Evolutionary conservation across 2,113 vertebrate species (phyloP).

Genomic region (Ascaphus truei): DNA sequence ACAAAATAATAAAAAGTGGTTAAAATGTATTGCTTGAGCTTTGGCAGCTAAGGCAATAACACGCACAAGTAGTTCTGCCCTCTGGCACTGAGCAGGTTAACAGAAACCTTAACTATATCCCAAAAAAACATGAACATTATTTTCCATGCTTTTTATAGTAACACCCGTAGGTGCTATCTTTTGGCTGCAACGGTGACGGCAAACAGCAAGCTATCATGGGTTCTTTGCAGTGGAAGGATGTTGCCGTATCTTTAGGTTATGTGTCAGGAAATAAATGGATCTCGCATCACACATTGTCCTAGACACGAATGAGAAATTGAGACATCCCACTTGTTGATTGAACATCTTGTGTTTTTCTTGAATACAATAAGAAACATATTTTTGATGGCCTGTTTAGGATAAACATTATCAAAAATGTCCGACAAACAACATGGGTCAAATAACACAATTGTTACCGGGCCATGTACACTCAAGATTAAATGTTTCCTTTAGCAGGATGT

Average conservation of each 20-base stretch:
- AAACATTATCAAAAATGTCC: conserved; percentile 44
- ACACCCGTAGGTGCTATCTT: conserved; percentile 24
- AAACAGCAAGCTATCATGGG: conserved; percentile 28
- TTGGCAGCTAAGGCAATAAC: too few species aligned
- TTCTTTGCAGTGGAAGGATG: conserved; percentile 26
- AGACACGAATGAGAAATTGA: not conserved
- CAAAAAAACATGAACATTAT: too few species aligned
- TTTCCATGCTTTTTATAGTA: conserved; percentile 14
- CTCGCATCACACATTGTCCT: conserved; percentile 21
- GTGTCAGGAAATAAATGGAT: conserved; percentile 15
- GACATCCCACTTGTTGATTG: conserved; percentile 32
- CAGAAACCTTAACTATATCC: too few species aligned
- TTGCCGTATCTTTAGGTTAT: conserved; percentile 32
- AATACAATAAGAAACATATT: conserved; percentile 46
- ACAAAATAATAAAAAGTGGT: too few species aligned
- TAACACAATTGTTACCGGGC: conserved; percentile 46
- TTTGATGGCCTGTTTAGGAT: conserved; percentile 37
- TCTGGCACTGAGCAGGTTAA: too few species aligned
- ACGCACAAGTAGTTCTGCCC: too few species aligned
- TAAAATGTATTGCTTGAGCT: too few species aligned
- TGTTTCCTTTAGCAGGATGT: conserved; percentile 56
- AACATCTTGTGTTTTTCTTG: conserved; percentile 31
- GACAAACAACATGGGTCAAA: conserved; percentile 46
- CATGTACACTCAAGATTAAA: conserved; percentile 57
- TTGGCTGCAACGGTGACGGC: not conserved